Percentiles rank a stretch among this genome's conserved stretches.
These are phyloP conservation scores for Deladenus siricidicola DNA, from an alignment of 2,888 invertebrate species.

Conservation along the genomic window DNA sequence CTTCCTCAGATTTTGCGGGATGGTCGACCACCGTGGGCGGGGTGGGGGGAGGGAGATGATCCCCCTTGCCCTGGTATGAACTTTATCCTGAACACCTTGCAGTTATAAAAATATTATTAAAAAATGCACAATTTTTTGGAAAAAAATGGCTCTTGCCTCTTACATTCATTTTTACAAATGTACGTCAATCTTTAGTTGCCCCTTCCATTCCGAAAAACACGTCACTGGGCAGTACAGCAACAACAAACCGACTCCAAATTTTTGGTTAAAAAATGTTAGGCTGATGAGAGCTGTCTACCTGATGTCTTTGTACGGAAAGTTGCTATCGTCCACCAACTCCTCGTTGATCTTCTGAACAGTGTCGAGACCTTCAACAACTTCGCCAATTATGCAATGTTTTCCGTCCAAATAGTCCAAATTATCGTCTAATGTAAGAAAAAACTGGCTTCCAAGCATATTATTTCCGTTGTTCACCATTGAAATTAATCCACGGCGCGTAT, in stretches of 20 bases:
- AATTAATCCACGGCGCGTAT: conserved; percentile 73
- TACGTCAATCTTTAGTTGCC: no score
- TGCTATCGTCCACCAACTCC: conserved; percentile 77
- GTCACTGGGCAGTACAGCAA: no score
- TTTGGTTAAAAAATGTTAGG: not conserved
- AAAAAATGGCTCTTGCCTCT: no score
- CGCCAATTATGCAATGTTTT: conserved; percentile 84
- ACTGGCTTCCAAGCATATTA: conserved; percentile 77
- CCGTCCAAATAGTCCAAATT: conserved; percentile 78
- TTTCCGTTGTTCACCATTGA: conserved; percentile 68
- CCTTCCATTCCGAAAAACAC: no score
- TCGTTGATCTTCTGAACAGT: conserved; percentile 82
- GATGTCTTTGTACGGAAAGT: conserved; percentile 86
- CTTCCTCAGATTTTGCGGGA: no score
- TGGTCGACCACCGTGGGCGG: no score
- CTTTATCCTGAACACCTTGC: no score
- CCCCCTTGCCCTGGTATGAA: no score
- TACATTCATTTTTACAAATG: no score
- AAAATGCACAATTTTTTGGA: no score
- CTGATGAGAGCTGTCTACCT: conserved; percentile 51
- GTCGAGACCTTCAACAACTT: conserved; percentile 73
- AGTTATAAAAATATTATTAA: no score
- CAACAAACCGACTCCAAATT: not conserved
- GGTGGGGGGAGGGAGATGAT: no score
- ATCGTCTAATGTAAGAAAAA: conserved; percentile 82